A percentile compares a stretch with the other conserved stretches of the same genome.
These are phyloP conservation scores for Incurvaria masculella DNA, from an alignment of 2,888 invertebrate genomes.

Conservation along the genomic window DNA sequence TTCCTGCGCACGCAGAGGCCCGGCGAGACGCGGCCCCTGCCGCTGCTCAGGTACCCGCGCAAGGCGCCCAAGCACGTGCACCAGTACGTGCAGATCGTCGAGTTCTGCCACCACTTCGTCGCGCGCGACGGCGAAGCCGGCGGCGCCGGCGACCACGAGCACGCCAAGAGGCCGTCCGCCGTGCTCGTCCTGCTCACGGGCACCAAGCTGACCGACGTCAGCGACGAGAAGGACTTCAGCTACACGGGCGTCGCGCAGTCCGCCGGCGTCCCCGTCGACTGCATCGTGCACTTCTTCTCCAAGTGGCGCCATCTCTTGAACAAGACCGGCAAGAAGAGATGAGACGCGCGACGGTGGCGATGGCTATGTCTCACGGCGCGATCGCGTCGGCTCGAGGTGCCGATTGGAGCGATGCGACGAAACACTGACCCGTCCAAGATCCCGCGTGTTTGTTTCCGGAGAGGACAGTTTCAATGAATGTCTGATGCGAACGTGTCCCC, in stretches of 20 bases:
- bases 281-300: constrained; percentile 76
- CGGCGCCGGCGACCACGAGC: constrained; percentile 38
- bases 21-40: constrained; percentile 72
- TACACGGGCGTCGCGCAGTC: constrained; percentile 74
- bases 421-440: too few species aligned
- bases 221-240: constrained; percentile 65
- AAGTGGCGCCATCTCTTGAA: constrained; percentile 76
- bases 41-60: constrained; percentile 46
- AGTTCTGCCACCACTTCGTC: constrained; percentile 77
- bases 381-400: too few species aligned
- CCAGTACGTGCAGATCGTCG: constrained; percentile 76
- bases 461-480: too few species aligned
- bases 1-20: constrained; percentile 84
- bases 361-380: background rate
- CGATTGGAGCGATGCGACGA: too few species aligned
- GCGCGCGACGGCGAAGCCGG: constrained; percentile 34
- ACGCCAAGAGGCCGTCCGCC: constrained; percentile 29
- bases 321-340: constrained; percentile 48
- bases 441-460: too few species aligned
- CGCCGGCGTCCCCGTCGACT: constrained; percentile 78
- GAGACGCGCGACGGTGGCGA: constrained; percentile 22
- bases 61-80: constrained; percentile 51
- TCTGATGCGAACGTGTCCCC: too few species aligned
- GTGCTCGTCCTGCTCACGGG: constrained; percentile 80
- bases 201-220: constrained; percentile 29